Conservation (phyloP, 2,113 vertebrate species). For the Polypterus senegalus region DNA sequence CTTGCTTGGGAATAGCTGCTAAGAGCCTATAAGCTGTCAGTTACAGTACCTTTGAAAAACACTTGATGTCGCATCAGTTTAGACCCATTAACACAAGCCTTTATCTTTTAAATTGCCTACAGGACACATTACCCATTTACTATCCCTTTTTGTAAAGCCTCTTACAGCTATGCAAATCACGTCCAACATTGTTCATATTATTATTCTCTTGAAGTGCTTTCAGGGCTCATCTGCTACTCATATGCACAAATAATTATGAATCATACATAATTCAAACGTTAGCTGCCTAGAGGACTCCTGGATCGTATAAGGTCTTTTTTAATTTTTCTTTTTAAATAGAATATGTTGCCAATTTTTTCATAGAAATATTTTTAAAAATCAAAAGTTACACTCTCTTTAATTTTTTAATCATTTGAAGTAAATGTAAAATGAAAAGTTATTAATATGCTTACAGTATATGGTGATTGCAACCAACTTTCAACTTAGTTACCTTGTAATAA, state of each 20-base stretch:
- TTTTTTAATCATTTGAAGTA: neutral
- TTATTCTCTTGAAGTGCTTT: constrained; percentile 3
- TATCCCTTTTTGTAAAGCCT: neutral
- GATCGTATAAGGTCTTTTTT: neutral
- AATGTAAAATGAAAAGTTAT: neutral
- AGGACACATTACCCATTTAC: neutral
- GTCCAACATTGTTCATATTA: constrained; percentile 1
- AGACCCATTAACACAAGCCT: neutral
- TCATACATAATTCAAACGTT: constrained; percentile 5
- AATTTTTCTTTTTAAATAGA: neutral
- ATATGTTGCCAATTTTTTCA: neutral
- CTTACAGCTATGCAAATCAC: constrained; percentile 4
- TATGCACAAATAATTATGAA: constrained; percentile 9
- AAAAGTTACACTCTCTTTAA: neutral
- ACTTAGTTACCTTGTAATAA: too few relatives aligned
- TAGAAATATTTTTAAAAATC: neutral
- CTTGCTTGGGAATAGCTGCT: neutral
- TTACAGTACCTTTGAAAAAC: neutral
- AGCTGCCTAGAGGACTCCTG: neutral
- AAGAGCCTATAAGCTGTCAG: constrained; percentile 1
- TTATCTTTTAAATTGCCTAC: constrained; percentile 3
- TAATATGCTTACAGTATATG: neutral
- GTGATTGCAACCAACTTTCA: too few relatives aligned
- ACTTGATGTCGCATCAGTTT: neutral
- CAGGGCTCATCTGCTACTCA: constrained; percentile 6